Base-by-base conservation (phyloP, 2,888 invertebrate species). In the Drosophila trichaetosa region DNA sequence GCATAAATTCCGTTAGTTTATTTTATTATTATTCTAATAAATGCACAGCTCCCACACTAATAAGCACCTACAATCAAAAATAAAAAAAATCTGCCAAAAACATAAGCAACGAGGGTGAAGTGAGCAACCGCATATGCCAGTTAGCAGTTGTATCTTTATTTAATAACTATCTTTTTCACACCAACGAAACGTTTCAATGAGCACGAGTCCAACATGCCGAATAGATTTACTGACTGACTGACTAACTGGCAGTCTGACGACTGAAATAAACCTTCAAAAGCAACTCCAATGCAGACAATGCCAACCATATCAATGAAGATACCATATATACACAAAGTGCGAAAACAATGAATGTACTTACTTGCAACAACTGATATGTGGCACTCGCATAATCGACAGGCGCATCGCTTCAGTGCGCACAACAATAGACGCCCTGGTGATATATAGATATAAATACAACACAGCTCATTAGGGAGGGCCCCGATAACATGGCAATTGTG, bases 231-330 rank as follows among this genome's bases (percentile, higher is more conserved):
- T 67, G 62, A 70, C 68, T 69, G 53, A 59, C 79, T 67, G 67
- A 53, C 77, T 61, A 29, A 40, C 59, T 75, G 58, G 49, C 51
- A 48, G 72, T 66, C 75, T 64, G 82, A 72, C 80, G 76, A 29
- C 69, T 69, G 49, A 78, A 82, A 76, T 86, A 86, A 87, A 87
- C 86, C 86, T 85, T 85, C 85, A 88, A 87, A 83, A 52, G 69
- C 74, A 82, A 80, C 80, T 51, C 54, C 80, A 77, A 64, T 69
- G 73, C 69, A 84, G 82, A 84, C 84, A 84, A 84, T 87, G 84
- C 84, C 82, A 84, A 65, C 78, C 59, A 71, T 80, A 87, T 84
- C 87, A 87, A 82, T 87, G 82, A 82, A 84, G 82, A 73, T 79
- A 84, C 86, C 83, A 77, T 66, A 51, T 66, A 68, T 56, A 60